Percentiles rank a stretch among this genome's conserved stretches.
These are phyloP conservation scores for Plestiodon gilberti DNA, from an alignment of 2,113 vertebrate species.

Conservation along the genomic window DNA sequence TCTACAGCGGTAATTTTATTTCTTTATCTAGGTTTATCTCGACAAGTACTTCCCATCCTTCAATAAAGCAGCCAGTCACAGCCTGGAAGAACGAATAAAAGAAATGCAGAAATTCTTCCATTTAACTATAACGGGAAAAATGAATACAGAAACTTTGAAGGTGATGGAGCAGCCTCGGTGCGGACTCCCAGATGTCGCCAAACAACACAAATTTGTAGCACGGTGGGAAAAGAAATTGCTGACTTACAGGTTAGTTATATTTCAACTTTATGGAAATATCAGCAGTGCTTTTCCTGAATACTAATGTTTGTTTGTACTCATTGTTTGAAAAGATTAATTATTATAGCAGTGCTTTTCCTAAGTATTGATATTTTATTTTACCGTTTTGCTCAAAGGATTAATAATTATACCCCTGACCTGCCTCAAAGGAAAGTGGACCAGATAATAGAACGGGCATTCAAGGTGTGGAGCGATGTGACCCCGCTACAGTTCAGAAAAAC, in stretches of 20 bases:
- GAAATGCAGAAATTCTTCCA: constrained; percentile 76
- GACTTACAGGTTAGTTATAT: constrained; percentile 74
- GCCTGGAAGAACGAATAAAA: constrained; percentile 67
- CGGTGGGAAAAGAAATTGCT: constrained; percentile 69
- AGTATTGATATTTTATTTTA: constrained; percentile 28
- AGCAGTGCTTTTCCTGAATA: constrained; percentile 11
- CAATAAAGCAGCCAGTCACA: neutral
- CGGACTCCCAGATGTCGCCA: constrained; percentile 68
- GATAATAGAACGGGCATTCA: constrained; percentile 65
- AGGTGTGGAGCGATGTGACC: constrained; percentile 73
- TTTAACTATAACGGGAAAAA: constrained; percentile 70
- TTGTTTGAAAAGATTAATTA: constrained; percentile 58
- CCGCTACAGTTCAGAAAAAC: constrained; percentile 55
- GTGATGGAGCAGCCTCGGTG: constrained; percentile 70
- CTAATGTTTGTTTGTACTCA: constrained; percentile 31
- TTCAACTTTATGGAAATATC: neutral
- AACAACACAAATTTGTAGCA: neutral
- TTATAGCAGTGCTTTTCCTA: constrained; percentile 35
- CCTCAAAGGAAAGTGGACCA: neutral
- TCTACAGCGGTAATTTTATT: neutral
- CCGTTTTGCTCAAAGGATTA: constrained; percentile 58
- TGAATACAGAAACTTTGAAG: constrained; percentile 44
- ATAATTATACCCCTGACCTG: constrained; percentile 69
- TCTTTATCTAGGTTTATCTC: constrained; percentile 71
- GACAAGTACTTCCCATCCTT: constrained; percentile 65